Evolutionary conservation across 2,113 vertebrate species (phyloP).

Genomic region (Callionymus lyra): DNA sequence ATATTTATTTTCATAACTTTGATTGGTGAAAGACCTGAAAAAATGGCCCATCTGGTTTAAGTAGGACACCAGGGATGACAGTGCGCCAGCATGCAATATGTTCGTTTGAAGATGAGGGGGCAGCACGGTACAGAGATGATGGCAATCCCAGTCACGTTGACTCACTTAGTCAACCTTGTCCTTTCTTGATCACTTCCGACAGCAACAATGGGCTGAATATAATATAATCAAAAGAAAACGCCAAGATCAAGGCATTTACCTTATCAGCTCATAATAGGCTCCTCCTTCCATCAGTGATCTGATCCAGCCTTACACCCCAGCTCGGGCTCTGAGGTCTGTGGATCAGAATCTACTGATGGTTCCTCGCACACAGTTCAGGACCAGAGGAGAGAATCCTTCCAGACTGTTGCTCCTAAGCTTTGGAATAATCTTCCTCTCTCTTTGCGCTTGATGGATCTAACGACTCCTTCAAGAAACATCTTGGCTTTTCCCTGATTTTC

Average conservation of each 20-base stretch:
- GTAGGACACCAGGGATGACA: slow-evolving; percentile 29
- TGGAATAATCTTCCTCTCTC: too few relatives aligned
- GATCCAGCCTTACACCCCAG: too few relatives aligned
- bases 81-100: slow-evolving; percentile 32
- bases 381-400: too few relatives aligned
- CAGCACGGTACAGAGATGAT: slow-evolving; percentile 23
- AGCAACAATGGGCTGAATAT: slow-evolving; percentile 39
- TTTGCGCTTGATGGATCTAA: too few relatives aligned
- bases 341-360: too few relatives aligned
- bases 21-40: slow-evolving; percentile 38
- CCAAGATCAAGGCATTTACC: slow-evolving; percentile 18
- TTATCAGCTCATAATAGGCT: slow-evolving; percentile 39
- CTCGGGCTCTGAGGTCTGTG: too few relatives aligned
- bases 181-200: slow-evolving; percentile 42
- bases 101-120: slow-evolving; percentile 17
- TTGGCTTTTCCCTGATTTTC: too few relatives aligned
- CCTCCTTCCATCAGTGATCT: too few relatives aligned
- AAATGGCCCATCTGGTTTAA: slow-evolving; percentile 41
- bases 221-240: slow-evolving; percentile 30
- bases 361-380: too few relatives aligned
- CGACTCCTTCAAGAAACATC: too few relatives aligned
- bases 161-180: slow-evolving; percentile 28
- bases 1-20: too few relatives aligned
- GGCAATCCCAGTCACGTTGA: slow-evolving; percentile 32
- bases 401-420: too few relatives aligned